These are phyloP conservation scores for Polymixis flavicincta DNA, from an alignment of 2,888 invertebrate genomes.

Conservation along the genomic window DNA sequence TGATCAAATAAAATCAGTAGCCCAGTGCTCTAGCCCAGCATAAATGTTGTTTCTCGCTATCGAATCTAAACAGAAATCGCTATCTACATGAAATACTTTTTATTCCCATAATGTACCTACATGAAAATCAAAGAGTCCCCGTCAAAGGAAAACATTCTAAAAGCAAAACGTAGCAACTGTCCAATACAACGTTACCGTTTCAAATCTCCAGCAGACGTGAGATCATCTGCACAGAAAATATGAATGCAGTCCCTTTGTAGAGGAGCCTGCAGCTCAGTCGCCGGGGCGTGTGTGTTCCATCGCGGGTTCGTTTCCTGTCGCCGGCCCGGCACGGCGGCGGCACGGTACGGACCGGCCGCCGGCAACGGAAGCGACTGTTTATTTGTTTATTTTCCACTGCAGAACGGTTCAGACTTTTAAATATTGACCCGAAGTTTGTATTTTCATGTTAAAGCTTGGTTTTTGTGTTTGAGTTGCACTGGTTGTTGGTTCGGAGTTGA, in stretches of 20 bases:
- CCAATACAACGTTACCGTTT: constrained; percentile 9
- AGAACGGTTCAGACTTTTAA: constrained; percentile 37
- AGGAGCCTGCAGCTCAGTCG: constrained; percentile 45
- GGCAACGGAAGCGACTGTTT: constrained; percentile 45
- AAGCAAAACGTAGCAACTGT: background rate
- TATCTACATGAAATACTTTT: background rate
- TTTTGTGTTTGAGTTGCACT: constrained; percentile 7
- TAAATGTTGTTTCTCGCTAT: background rate
- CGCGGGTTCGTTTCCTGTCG: constrained; percentile 69
- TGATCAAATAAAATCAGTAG: background rate
- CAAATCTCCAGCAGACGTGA: constrained; percentile 29
- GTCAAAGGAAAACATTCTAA: background rate
- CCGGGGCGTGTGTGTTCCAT: constrained; percentile 64
- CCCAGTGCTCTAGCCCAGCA: background rate
- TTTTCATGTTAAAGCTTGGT: constrained; percentile 27
- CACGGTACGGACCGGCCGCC: background rate
- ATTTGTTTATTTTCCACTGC: constrained; percentile 54
- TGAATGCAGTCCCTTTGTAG: constrained; percentile 26
- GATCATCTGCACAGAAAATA: constrained; percentile 26
- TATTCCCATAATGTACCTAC: background rate
- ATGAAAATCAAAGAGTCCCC: background rate
- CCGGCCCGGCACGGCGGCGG: constrained; percentile 49
- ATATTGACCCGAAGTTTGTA: constrained; percentile 41
- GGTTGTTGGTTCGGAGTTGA: background rate
- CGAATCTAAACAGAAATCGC: background rate